Base-by-base conservation (phyloP, 2,888 invertebrate species). In the Drosophila neutralis region DNA sequence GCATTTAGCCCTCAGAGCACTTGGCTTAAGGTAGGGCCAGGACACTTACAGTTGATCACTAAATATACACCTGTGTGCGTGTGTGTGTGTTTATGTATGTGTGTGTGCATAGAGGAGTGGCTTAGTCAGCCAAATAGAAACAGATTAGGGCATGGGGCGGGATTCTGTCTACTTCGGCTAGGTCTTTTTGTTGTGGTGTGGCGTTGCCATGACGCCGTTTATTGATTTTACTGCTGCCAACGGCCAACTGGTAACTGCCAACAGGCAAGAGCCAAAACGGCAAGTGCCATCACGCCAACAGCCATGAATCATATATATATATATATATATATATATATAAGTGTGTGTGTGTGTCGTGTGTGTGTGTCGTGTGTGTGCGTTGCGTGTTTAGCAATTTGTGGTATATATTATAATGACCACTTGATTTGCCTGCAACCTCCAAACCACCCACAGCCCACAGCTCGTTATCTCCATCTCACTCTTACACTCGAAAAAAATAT, bases 331-430 rank as follows among this genome's bases (percentile, higher is more conserved):
- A 27, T 24, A 24, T 24, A 24, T 24, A 24, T 24, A 24, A 24
- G 24, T 24, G 45, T 40, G 58, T 48, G 48, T 49, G 42, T 36
- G 48, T 58, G 42, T 42, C 49, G 35, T 49, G 35, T 59, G 53
- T 42, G 42, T 54, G 48, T 58, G 42, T 42, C 49, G 35, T 49
- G 35, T 59, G 53, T 42, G 42, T 54, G 74, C 72, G 74, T 85
- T 83, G 83, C 83, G 83, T 83, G 88, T 76, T 88, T 78, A 85
- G 88, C 88, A 84, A 84, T 84, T 84, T 84, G 88, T 73, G 83
- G 83, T 76, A 27, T 88, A 87, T 84, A 84, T 85, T 86, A 84
- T 87, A 84, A 87, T 86, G 83, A 87, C 86, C 83, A 84, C 83
- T 84, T 84, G 83, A 84, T 84, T 84, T 84, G 81, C 83, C 76